Conservation (phyloP, 2,797 vertebrate genomes). For the Enteromius fasciolatus region DNA sequence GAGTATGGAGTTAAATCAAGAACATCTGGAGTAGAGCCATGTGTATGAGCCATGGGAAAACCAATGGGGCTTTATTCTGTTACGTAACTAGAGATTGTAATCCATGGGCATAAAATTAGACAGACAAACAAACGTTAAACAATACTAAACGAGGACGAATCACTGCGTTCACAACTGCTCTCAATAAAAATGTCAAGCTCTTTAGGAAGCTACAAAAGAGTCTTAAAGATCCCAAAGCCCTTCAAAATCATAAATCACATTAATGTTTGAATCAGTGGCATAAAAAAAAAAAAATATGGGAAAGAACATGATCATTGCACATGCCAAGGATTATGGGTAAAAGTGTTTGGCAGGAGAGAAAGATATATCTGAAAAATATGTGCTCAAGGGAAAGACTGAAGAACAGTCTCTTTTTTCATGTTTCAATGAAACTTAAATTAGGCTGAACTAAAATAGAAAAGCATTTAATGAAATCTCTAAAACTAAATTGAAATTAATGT, state of each 20-base stretch:
- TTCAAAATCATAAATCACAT: constrained; percentile 13
- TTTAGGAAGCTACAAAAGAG: constrained; percentile 8
- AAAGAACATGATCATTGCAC: constrained; percentile 8
- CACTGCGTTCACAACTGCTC: not conserved
- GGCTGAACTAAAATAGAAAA: not conserved
- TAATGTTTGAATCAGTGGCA: not conserved
- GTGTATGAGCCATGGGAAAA: constrained; percentile 19
- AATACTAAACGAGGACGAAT: constrained; percentile 24
- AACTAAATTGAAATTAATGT: too few relatives aligned
- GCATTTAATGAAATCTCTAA: too few relatives aligned
- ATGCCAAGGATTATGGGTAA: constrained; percentile 33
- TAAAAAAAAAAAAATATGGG: not conserved
- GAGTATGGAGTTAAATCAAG: not conserved
- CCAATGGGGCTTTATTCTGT: constrained; percentile 8
- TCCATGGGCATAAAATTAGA: constrained; percentile 35
- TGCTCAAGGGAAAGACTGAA: not conserved
- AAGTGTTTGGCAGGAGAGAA: constrained; percentile 1
- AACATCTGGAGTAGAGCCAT: constrained; percentile 14
- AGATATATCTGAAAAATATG: not conserved
- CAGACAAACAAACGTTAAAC: constrained; percentile 26
- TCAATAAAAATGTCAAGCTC: constrained; percentile 12
- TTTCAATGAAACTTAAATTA: not conserved
- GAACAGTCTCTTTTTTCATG: not conserved
- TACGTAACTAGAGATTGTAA: constrained; percentile 10
- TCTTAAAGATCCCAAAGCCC: not conserved